These are phyloP conservation scores for Labeo catla DNA, from an alignment of 2,113 vertebrate species.

Conservation along the genomic window DNA sequence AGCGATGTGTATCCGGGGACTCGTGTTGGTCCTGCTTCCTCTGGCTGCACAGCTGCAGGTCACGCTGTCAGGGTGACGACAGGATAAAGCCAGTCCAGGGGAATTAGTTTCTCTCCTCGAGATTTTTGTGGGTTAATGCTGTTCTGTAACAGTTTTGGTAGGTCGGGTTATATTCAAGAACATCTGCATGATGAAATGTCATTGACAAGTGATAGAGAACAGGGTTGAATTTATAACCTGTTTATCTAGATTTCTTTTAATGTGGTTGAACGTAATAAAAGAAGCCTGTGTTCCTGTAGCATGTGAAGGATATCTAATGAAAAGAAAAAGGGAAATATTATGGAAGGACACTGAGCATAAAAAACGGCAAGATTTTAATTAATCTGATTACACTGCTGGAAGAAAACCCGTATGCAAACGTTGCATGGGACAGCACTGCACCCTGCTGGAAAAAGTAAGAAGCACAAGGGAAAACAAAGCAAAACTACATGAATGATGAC, in stretches of 20 bases:
- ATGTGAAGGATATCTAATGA: background rate
- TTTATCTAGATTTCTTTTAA: background rate
- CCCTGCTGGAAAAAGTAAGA: slow-evolving; percentile 38
- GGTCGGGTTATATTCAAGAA: background rate
- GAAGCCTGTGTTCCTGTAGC: background rate
- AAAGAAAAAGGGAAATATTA: background rate
- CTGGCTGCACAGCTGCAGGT: slow-evolving; percentile 66
- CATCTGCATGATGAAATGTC: slow-evolving; percentile 15
- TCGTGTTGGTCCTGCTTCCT: slow-evolving; percentile 52
- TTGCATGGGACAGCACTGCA: slow-evolving; percentile 35
- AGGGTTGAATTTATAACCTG: background rate
- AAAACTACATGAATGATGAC: background rate
- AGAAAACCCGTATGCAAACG: slow-evolving; percentile 5
- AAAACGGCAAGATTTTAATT: background rate
- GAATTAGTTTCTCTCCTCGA: slow-evolving; percentile 76
- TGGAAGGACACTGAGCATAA: background rate
- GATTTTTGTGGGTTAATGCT: slow-evolving; percentile 38
- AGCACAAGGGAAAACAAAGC: slow-evolving; percentile 17
- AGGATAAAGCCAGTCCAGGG: slow-evolving; percentile 65
- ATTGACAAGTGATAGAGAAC: slow-evolving; percentile 18
- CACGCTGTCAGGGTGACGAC: slow-evolving; percentile 65
- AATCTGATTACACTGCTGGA: background rate
- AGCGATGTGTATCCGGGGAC: slow-evolving; percentile 38
- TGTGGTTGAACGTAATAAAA: background rate
- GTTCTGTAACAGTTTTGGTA: slow-evolving; percentile 15